Conservation (phyloP, 2,888 invertebrate genomes). For the Myopa tessellatipennis region DNA sequence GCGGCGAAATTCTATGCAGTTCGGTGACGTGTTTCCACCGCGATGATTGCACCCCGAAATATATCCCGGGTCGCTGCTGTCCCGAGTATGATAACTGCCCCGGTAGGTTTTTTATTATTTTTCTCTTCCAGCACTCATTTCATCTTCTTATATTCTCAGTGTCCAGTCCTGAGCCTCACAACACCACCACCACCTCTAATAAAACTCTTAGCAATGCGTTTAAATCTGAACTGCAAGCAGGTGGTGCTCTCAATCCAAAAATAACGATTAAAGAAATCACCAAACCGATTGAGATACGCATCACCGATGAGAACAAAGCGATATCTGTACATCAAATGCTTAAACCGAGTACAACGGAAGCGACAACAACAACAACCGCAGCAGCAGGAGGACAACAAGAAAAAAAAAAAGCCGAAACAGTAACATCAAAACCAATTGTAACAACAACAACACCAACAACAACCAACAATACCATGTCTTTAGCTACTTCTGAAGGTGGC, state of each 20-base stretch:
- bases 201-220: slow-evolving; percentile 42
- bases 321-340: slow-evolving; percentile 57
- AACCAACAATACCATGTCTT: background rate
- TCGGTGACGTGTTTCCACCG: slow-evolving; percentile 81
- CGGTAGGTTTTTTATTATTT: slow-evolving; percentile 64
- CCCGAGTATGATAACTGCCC: slow-evolving; percentile 86
- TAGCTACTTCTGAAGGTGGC: slow-evolving; percentile 6
- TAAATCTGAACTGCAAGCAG: slow-evolving; percentile 40
- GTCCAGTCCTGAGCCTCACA: slow-evolving; percentile 22
- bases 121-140: background rate
- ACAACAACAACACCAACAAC: slow-evolving; percentile 37
- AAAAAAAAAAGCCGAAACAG: slow-evolving; percentile 32
- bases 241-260: slow-evolving; percentile 58
- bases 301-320: slow-evolving; percentile 63
- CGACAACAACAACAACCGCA: slow-evolving; percentile 48
- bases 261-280: slow-evolving; percentile 68
- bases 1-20: slow-evolving; percentile 82
- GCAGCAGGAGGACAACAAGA: slow-evolving; percentile 3
- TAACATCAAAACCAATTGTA: slow-evolving; percentile 43
- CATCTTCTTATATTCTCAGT: background rate
- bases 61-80: slow-evolving; percentile 81
- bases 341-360: slow-evolving; percentile 51
- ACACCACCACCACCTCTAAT: slow-evolving; percentile 38
- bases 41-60: slow-evolving; percentile 80
- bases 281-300: slow-evolving; percentile 66